These are phyloP conservation scores for Marcusenius ussheri DNA, from an alignment of 2,113 vertebrate species.

Conservation along the genomic window DNA sequence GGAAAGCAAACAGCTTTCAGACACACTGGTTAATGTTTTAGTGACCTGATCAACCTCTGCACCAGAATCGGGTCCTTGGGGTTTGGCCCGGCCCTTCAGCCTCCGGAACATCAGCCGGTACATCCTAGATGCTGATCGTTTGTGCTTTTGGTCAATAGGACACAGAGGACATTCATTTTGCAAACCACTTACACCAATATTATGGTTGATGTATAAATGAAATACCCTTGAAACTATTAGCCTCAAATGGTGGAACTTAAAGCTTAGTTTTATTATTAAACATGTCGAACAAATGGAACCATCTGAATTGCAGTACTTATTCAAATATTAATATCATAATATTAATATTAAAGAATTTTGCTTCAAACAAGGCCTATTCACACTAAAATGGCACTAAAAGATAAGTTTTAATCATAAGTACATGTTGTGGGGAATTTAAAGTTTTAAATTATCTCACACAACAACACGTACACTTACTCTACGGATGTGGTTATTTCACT, in stretches of 20 bases:
- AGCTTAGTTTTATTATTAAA: not conserved
- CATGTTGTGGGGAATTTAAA: not conserved
- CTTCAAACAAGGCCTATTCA: not conserved
- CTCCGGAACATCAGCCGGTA: not conserved
- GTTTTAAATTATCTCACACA: not conserved
- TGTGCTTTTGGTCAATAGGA: not conserved
- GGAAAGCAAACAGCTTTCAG: not conserved
- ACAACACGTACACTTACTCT: not conserved
- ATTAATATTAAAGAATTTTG: not conserved
- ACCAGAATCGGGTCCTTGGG: not conserved
- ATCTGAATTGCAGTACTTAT: not conserved
- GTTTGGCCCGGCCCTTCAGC: not conserved
- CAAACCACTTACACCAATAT: not conserved
- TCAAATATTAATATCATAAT: not conserved
- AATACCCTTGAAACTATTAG: not conserved
- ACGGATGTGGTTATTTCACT: not conserved
- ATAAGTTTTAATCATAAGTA: not conserved
- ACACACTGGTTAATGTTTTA: constrained; percentile 18
- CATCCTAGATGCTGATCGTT: not conserved
- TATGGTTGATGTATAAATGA: not conserved
- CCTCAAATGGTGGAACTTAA: not conserved
- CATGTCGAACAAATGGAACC: not conserved
- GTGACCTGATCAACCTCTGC: not conserved
- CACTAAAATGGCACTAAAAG: not conserved
- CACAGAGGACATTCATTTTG: not conserved